Evolutionary conservation across 1,140 invertebrate species (phyloP).

Genomic region (Ctenoplectra terminalis): DNA sequence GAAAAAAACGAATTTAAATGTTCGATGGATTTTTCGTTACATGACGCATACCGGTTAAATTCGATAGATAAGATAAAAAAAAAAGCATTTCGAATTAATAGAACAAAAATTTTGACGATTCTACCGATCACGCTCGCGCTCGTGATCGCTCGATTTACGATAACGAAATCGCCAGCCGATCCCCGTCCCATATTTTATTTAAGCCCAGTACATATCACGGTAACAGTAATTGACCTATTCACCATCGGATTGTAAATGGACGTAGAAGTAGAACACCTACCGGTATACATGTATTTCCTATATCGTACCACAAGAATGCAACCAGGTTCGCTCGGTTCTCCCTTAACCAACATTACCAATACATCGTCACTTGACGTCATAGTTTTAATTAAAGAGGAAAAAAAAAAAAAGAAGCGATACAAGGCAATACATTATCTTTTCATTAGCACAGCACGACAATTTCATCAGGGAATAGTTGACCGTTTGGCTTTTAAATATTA

Average conservation of each 20-base stretch:
- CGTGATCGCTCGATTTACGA: not conserved
- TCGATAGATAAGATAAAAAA: not conserved
- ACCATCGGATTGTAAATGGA: not conserved
- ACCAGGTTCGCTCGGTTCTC: not conserved
- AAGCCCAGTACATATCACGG: not conserved
- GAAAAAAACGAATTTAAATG: not conserved
- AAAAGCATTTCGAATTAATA: no score
- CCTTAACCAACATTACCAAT: not conserved
- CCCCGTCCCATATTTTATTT: not conserved
- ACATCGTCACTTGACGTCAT: not conserved
- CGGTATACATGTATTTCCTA: not conserved
- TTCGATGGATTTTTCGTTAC: not conserved
- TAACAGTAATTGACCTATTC: slow-evolving; percentile 3
- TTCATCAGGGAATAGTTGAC: not conserved
- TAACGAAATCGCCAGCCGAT: not conserved
- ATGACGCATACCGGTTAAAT: not conserved
- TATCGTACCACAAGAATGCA: not conserved
- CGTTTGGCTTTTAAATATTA: slow-evolving; percentile 7
- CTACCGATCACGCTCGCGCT: no score
- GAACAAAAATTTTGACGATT: not conserved
- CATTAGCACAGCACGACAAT: not conserved
- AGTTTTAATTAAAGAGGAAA: not conserved
- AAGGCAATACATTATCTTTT: not conserved
- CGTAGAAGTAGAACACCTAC: not conserved
- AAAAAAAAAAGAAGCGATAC: no score